phyloP scores from a whole-genome alignment of 1,140 invertebrate genomes.

The Papilio polytes region DNA sequence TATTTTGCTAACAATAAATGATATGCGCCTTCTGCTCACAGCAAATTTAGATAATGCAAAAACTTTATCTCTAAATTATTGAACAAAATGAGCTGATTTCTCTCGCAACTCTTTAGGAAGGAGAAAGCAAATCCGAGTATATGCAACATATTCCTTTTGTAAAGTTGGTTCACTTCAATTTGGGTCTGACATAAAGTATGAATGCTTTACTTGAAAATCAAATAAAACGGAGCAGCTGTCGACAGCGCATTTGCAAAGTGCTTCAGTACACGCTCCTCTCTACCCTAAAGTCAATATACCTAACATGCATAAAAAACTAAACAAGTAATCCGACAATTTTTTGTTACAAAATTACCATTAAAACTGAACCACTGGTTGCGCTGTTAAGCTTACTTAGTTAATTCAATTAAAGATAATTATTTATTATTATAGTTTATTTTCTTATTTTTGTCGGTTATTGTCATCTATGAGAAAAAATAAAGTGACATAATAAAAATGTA shows the following conservation, averaged over 20 bases:
- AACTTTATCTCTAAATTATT: not conserved
- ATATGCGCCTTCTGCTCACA: not conserved
- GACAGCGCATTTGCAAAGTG: constrained; percentile 61
- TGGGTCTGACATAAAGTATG: constrained; percentile 39
- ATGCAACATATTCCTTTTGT: constrained; percentile 6
- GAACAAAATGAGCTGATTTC: constrained; percentile 2
- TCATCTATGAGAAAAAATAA: constrained; percentile 52
- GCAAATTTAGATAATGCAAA: not conserved
- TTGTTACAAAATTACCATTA: too few relatives aligned
- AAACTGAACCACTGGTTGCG: too few relatives aligned
- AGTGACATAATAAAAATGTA: constrained; percentile 72
- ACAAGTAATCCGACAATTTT: constrained; percentile 42
- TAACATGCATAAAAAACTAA: constrained; percentile 51
- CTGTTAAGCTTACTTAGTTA: too few relatives aligned
- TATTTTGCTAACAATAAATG: not conserved
- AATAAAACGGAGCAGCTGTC: constrained; percentile 70
- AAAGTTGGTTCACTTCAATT: constrained; percentile 35
- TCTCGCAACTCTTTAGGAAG: not conserved
- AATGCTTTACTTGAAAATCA: constrained; percentile 65
- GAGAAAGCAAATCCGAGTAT: constrained; percentile 12
- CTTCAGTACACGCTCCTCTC: constrained; percentile 57
- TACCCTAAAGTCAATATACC: constrained; percentile 61
- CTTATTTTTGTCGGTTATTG: constrained; percentile 4
- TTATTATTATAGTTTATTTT: not conserved
- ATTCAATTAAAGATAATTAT: too few relatives aligned